Percentiles rank a stretch among this genome's conserved stretches.
Conservation (phyloP, 30 jellyfish, hydroid and myxozoan genomes). For the Turritopsis rubra region DNA sequence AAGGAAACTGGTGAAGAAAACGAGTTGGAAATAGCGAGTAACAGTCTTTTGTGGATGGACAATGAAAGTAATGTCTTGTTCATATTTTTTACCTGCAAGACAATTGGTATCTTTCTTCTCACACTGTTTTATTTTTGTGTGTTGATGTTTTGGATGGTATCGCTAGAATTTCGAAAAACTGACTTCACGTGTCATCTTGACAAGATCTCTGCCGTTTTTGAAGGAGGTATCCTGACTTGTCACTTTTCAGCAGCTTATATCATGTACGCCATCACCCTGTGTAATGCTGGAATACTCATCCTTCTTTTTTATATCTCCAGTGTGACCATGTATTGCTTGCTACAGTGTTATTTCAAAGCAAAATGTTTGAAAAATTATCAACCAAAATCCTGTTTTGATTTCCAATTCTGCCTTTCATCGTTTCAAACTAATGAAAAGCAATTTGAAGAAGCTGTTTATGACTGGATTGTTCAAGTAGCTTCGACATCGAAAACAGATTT, state of each 20-base stretch:
- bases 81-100: neutral
- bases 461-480: neutral
- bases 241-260: constrained; percentile 15
- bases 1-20: neutral
- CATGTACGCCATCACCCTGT: neutral
- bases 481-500: neutral
- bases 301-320: neutral
- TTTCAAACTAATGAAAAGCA: neutral
- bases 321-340: neutral
- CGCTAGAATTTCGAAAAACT: neutral
- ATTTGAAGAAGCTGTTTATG: neutral
- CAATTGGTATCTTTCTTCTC: neutral
- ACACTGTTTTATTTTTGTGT: neutral
- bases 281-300: constrained; percentile 2
- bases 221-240: neutral
- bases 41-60: neutral
- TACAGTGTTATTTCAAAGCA: neutral
- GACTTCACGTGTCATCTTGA: neutral
- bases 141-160: neutral
- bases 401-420: neutral
- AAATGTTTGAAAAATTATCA: neutral
- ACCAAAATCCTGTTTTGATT: neutral
- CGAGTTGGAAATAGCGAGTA: neutral
- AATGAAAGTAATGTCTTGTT: neutral
- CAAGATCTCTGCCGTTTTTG: neutral